Percentiles rank a stretch among this genome's conserved stretches.
Evolutionary conservation across 2,888 invertebrate genomes (phyloP).

Genomic region (Phasia obesa): DNA sequence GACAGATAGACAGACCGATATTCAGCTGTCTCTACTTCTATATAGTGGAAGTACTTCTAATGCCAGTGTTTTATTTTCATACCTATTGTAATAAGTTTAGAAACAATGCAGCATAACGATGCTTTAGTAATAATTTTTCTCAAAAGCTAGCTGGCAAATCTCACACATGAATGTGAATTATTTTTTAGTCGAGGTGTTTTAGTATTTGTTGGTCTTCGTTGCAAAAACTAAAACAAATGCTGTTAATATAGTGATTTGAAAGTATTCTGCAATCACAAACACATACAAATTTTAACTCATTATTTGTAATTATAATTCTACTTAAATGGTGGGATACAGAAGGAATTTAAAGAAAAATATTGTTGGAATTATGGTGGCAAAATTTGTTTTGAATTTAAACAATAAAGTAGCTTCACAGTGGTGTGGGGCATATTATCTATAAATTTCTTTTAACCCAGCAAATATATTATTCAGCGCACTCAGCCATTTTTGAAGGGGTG

Average conservation of each 20-base stretch:
- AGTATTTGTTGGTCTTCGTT: not conserved
- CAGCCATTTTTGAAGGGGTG: too few relatives aligned
- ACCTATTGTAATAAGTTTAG: slow-evolving; percentile 21
- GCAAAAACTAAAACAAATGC: not conserved
- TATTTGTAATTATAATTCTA: slow-evolving; percentile 14
- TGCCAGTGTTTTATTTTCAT: slow-evolving; percentile 16
- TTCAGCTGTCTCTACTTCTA: slow-evolving; percentile 1
- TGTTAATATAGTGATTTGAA: slow-evolving; percentile 13
- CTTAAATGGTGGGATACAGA: not conserved
- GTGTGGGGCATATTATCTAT: too few relatives aligned
- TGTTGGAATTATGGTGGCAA: not conserved
- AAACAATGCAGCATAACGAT: slow-evolving; percentile 67
- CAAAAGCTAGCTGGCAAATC: slow-evolving; percentile 21
- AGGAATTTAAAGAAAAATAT: not conserved
- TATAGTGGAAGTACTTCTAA: not conserved
- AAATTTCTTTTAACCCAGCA: too few relatives aligned
- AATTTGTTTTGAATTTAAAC: too few relatives aligned
- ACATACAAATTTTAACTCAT: not conserved
- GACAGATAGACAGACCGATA: not conserved
- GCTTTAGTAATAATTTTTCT: slow-evolving; percentile 52
- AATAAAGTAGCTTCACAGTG: too few relatives aligned
- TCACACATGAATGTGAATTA: not conserved
- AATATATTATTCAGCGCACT: too few relatives aligned
- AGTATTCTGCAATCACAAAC: not conserved
- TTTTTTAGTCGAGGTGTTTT: slow-evolving; percentile 4